A percentile compares a stretch with the other conserved stretches of the same genome.
phyloP scores from a whole-genome alignment of 2,113 vertebrate genomes.

The Leptosomus discolor region DNA sequence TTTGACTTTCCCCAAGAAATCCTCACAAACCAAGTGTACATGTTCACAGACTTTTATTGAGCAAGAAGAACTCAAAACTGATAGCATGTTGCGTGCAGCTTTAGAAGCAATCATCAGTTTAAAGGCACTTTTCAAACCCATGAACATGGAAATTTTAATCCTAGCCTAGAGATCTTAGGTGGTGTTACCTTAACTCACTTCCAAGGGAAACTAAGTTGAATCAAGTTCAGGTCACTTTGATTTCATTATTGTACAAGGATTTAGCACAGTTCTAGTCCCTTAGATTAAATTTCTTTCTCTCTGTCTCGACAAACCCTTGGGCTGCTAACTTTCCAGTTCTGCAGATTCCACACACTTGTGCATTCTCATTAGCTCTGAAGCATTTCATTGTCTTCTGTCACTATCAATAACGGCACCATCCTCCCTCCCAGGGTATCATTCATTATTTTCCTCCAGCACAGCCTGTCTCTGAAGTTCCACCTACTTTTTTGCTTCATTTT shows the following conservation, averaged over 20 bases:
- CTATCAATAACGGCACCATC: background rate
- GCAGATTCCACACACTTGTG: background rate
- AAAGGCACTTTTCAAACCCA: background rate
- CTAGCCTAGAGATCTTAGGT: background rate
- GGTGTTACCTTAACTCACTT: background rate
- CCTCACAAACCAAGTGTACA: background rate
- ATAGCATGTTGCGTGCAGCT: background rate
- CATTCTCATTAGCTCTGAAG: background rate
- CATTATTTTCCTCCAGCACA: background rate
- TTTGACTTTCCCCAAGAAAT: background rate
- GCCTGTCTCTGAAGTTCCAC: background rate
- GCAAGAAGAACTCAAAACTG: background rate
- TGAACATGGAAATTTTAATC: background rate
- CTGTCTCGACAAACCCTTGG: background rate
- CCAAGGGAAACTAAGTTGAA: background rate
- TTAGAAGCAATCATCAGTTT: background rate
- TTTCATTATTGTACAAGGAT: background rate
- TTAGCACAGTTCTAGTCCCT: background rate
- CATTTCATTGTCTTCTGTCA: background rate
- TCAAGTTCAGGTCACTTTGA: background rate
- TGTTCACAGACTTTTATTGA: background rate
- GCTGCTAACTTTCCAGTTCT: background rate
- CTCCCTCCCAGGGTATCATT: background rate
- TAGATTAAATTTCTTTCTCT: background rate
- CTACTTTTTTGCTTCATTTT: accelerated